Conservation (phyloP, 1,140 invertebrate genomes). For the Ganaspis sp. region DNA sequence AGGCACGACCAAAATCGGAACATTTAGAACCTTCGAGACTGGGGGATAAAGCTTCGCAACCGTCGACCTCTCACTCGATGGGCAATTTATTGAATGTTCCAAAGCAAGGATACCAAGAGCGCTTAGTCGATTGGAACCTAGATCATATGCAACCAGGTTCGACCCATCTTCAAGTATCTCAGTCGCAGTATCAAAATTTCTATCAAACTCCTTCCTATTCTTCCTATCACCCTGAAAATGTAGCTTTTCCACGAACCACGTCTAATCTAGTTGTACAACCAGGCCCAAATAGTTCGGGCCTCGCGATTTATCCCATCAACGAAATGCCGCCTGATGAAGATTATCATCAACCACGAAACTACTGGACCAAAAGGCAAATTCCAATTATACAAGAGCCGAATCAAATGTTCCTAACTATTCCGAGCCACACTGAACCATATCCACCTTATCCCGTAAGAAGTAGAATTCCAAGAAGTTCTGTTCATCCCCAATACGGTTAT, state of each 20-base stretch:
- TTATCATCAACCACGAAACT: conserved; percentile 43
- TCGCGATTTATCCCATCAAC: conserved; percentile 55
- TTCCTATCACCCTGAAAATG: conserved; percentile 43
- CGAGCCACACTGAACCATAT: conserved; percentile 62
- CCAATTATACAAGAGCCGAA: conserved; percentile 63
- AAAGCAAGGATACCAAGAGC: conserved; percentile 64
- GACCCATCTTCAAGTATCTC: conserved; percentile 57
- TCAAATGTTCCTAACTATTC: conserved; percentile 64
- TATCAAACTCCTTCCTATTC: conserved; percentile 54
- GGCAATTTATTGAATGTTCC: conserved; percentile 71
- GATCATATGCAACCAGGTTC: conserved; percentile 68
- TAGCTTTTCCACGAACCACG: conserved; percentile 28
- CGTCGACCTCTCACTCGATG: conserved; percentile 72
- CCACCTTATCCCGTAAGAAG: conserved; percentile 59
- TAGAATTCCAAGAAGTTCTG: conserved; percentile 36
- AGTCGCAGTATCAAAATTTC: conserved; percentile 51
- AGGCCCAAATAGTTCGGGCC: conserved; percentile 52
- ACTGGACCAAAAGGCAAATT: conserved; percentile 55
- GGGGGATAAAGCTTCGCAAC: conserved; percentile 58
- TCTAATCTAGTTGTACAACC: conserved; percentile 46
- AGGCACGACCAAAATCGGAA: conserved; percentile 73
- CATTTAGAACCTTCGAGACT: conserved; percentile 67
- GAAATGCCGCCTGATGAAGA: conserved; percentile 48
- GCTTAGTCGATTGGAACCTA: conserved; percentile 60
- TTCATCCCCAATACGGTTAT: conserved; percentile 51